Evolutionary conservation across 2,888 invertebrate genomes (phyloP).

Genomic region (Aphrophora alni): DNA sequence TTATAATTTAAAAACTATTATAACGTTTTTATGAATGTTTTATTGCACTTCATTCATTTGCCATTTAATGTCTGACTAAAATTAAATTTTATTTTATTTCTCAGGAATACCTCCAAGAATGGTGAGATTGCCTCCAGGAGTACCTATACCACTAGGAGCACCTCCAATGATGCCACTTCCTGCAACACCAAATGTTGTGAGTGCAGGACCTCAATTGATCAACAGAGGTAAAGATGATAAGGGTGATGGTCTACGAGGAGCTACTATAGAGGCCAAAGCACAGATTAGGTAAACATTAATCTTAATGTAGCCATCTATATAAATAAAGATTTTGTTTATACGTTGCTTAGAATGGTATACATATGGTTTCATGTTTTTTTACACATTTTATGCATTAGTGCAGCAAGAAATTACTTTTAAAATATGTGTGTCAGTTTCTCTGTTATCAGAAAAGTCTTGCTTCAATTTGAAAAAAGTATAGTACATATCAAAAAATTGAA

Average conservation of each 20-base stretch:
- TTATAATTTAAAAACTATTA: too few species aligned
- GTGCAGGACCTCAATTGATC: conserved; percentile 83
- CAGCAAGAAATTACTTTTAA: too few species aligned
- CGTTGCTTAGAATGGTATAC: too few species aligned
- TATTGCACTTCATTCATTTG: too few species aligned
- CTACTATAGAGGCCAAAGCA: conserved; percentile 95
- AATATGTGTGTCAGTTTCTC: too few species aligned
- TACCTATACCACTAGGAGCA: conserved; percentile 44
- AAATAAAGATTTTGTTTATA: background rate
- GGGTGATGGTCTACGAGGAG: conserved; percentile 59
- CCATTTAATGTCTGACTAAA: too few species aligned
- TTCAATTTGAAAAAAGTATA: too few species aligned
- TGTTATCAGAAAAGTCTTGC: too few species aligned
- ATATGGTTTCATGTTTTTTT: too few species aligned
- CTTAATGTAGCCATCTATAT: background rate
- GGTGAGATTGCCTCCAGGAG: conserved; percentile 46
- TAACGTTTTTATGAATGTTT: too few species aligned
- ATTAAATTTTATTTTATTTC: background rate
- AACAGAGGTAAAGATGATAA: conserved; percentile 70
- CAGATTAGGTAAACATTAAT: conserved; percentile 70
- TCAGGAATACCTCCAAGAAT: conserved; percentile 53
- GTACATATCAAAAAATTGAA: too few species aligned
- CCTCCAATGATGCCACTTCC: conserved; percentile 46
- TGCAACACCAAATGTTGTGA: conserved; percentile 71
- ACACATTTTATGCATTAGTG: too few species aligned